Base-by-base conservation (phyloP, 2,797 vertebrate species). In the Enteromius trimaculatus region DNA sequence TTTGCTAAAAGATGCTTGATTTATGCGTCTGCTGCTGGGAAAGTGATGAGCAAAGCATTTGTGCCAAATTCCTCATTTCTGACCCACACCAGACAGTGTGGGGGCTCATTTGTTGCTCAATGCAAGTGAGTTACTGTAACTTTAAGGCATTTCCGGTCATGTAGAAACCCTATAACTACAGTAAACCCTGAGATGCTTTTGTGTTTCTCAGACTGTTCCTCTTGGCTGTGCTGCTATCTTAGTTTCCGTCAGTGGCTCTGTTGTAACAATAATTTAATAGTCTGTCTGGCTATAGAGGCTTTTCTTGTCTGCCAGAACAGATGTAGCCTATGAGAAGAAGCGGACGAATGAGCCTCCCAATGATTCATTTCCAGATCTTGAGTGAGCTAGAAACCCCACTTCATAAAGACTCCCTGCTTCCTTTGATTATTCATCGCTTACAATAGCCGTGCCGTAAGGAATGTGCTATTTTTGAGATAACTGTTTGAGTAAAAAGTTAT, bases 141-240 rank as follows among this genome's bases (percentile, higher is more conserved):
- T 66, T 88, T 83, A 85, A 86, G 81, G 77, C 71, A 86, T 86
- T 88, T 86, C 83, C 85, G 77, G 85, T 72, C 78, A 72, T 83
- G 23, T 76, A 6, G 17, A 42, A 76, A n/a, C 34, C 26, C 68
- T 39, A 4, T n/a, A 26, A 13, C 47, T 34, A 51, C 42, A n/a
- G 42, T 21, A 42, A 37, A 76, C 10, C 49, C 9, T 66, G 44
- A 66, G 34, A 14, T 47, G 42, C 55, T 55, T 37, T 62, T 65
- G 39, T 82, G 19, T 55, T 55, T 55, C 11, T 34, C 71, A 55
- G 49, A 55, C 71, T 62, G 55, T 47, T 72, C 39, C 7, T 60
- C 11, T 42, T 70, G 83, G 44, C 37, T 74, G 17, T 80, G 49
- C 21, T 68, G 29, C 34, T 37, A 55, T 66, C 60, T 68, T 16